A percentile compares a stretch with the other conserved stretches of the same genome.
Conservation (phyloP, 2,888 invertebrate species). For the Amphipyra berbera region DNA sequence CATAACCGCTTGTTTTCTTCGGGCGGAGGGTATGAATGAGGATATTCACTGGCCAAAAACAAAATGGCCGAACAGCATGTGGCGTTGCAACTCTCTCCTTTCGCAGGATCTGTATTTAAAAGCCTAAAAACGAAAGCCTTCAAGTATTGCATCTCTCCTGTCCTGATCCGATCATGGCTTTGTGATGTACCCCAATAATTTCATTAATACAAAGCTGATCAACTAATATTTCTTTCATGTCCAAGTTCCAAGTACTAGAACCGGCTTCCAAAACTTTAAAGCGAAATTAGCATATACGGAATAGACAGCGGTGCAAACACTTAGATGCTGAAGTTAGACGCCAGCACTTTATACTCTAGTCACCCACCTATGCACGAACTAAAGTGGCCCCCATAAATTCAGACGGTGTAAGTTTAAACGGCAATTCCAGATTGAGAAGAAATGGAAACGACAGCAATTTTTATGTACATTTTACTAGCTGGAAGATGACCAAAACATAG, state of each 20-base stretch:
- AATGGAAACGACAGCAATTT: constrained; percentile 61
- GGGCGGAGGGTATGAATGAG: too few relatives aligned
- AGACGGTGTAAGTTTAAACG: constrained; percentile 83
- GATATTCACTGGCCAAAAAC: too few relatives aligned
- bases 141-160: too few relatives aligned
- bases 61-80: too few relatives aligned
- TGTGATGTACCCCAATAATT: neutral
- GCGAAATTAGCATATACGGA: constrained; percentile 53
- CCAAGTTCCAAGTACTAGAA: constrained; percentile 31
- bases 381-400: constrained; percentile 85
- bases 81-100: too few relatives aligned
- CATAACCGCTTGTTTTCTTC: too few relatives aligned
- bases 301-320: constrained; percentile 53
- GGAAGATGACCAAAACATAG: too few relatives aligned
- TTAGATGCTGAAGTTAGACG: constrained; percentile 55
- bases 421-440: constrained; percentile 56
- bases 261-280: constrained; percentile 39
- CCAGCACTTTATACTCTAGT: constrained; percentile 57
- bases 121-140: too few relatives aligned
- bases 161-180: too few relatives aligned
- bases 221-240: constrained; percentile 35
- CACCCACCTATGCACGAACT: constrained; percentile 78
- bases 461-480: too few relatives aligned
- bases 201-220: neutral
- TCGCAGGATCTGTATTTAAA: too few relatives aligned